A percentile compares a stretch with the other conserved stretches of the same genome.
These are phyloP conservation scores for Felis chaus DNA, from an alignment of 2,113 vertebrate genomes.

Conservation along the genomic window DNA sequence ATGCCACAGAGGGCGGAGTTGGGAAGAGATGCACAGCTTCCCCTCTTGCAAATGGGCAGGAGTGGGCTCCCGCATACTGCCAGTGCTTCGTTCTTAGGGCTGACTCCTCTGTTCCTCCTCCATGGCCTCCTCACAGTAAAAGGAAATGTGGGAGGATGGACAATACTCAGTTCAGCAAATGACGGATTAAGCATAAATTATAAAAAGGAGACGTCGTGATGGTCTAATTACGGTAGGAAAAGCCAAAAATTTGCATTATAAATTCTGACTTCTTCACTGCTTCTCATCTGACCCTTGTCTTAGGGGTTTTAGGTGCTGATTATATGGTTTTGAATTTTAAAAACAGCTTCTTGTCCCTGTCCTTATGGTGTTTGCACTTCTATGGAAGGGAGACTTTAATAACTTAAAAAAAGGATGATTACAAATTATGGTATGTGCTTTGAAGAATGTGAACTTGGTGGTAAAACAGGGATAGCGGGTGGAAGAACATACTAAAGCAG, in stretches of 20 bases:
- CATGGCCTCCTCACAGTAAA: not conserved
- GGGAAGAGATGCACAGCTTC: not conserved
- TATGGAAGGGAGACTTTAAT: not conserved
- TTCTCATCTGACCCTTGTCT: not conserved
- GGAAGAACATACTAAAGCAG: not conserved
- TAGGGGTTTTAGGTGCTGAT: not conserved
- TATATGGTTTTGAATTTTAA: not conserved
- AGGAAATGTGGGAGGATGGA: not conserved
- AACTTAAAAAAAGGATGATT: not conserved
- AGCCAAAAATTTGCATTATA: not conserved
- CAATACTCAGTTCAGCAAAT: not conserved
- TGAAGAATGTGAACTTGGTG: not conserved
- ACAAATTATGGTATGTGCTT: not conserved
- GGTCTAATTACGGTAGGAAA: not conserved
- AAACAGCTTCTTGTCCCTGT: not conserved
- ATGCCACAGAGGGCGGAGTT: not conserved
- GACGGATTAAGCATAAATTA: not conserved
- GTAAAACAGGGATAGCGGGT: not conserved
- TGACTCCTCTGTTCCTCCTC: not conserved
- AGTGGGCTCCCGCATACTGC: accelerated
- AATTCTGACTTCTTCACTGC: not conserved
- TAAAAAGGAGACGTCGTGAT: not conserved
- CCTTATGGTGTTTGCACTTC: not conserved
- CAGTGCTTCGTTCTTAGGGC: not conserved
- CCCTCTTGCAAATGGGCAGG: not conserved